A percentile compares a stretch with the other conserved stretches of the same genome.
phyloP scores from a whole-genome alignment of 2,888 invertebrate genomes.

The Agonopterix alstromeriana region DNA sequence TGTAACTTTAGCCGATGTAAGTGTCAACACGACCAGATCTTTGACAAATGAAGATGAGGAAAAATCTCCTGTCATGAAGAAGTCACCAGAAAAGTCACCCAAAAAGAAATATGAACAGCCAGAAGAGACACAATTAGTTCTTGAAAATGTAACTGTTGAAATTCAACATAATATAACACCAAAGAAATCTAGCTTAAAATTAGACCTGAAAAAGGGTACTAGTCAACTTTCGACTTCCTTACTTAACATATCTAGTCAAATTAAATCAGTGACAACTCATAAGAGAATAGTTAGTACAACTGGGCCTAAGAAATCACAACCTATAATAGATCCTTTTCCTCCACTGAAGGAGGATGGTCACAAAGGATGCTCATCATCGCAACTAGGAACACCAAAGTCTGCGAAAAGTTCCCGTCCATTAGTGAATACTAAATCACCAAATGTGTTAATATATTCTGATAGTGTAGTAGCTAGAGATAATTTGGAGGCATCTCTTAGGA shows the following conservation, averaged over 20 bases:
- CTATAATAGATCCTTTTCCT: conserved; percentile 37
- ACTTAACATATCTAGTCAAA: conserved; percentile 69
- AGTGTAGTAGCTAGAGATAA: conserved; percentile 84
- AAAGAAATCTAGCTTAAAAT: conserved; percentile 64
- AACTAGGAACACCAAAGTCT: conserved; percentile 54
- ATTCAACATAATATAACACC: conserved; percentile 70
- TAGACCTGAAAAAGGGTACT: conserved; percentile 65
- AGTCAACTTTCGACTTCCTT: conserved; percentile 60
- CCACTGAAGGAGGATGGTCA: conserved; percentile 43
- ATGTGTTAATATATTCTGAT: conserved; percentile 89
- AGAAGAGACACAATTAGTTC: conserved; percentile 45
- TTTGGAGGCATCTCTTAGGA: conserved; percentile 81
- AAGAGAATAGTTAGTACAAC: conserved; percentile 65
- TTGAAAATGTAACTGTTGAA: conserved; percentile 69
- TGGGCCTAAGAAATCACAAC: conserved; percentile 56
- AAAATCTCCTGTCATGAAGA: conserved; percentile 13
- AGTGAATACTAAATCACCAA: conserved; percentile 83
- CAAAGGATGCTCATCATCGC: conserved; percentile 36
- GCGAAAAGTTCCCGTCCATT: conserved; percentile 69
- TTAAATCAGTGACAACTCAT: conserved; percentile 68
- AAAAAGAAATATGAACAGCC: conserved; percentile 21
- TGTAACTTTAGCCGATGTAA: conserved; percentile 59
- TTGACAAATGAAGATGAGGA: conserved; percentile 45
- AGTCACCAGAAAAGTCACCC: conserved; percentile 24
- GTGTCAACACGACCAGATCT: conserved; percentile 60